A percentile compares a stretch with the other conserved stretches of the same genome.
Conservation (phyloP, 2,113 vertebrate genomes). For the Otis tarda region DNA sequence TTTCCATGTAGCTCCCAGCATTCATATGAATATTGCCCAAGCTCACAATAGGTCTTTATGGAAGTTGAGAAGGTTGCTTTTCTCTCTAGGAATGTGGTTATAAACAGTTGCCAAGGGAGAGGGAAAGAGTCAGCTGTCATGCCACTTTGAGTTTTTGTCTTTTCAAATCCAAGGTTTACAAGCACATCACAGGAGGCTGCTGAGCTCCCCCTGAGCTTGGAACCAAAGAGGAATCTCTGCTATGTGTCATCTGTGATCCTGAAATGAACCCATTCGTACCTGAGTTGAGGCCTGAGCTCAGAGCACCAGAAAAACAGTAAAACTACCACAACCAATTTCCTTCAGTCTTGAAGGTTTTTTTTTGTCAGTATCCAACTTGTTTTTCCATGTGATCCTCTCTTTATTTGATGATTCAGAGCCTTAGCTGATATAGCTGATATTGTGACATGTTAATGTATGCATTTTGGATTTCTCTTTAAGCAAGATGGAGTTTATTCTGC, state of each 20-base stretch:
- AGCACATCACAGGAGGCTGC: background rate
- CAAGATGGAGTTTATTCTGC: background rate
- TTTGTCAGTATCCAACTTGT: fast-evolving
- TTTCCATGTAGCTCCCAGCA: background rate
- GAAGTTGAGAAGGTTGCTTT: background rate
- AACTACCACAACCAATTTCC: background rate
- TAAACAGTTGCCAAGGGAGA: background rate
- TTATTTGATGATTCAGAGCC: background rate
- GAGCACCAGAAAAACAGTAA: background rate
- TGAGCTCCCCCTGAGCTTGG: background rate
- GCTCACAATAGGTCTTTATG: background rate
- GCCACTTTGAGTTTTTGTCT: background rate
- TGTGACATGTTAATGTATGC: background rate
- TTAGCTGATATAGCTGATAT: background rate
- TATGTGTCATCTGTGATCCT: background rate
- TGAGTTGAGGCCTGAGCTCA: background rate
- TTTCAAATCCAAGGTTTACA: background rate
- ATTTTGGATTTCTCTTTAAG: background rate
- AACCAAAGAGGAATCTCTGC: background rate
- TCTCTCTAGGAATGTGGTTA: background rate
- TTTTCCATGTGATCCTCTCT: background rate
- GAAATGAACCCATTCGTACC: background rate
- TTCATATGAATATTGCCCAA: background rate
- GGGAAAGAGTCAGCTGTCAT: background rate
- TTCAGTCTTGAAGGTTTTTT: background rate